Conservation (phyloP, 2,113 vertebrate species). For the Eurystomus gularis region DNA sequence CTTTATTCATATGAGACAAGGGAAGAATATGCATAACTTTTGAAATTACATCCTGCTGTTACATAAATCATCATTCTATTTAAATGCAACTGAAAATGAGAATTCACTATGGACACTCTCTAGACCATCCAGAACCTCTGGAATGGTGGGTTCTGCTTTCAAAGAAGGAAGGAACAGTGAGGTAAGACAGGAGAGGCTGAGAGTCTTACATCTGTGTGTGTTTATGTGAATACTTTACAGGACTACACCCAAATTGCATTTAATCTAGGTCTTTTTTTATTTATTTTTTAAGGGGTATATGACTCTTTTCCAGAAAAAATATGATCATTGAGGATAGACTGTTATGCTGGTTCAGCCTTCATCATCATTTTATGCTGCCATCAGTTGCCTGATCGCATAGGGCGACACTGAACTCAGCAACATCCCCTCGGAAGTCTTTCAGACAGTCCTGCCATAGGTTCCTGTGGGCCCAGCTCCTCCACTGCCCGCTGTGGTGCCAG, state of each 20-base stretch:
- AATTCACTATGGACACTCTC: background rate
- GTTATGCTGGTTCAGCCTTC: too few species aligned
- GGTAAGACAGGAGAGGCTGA: background rate
- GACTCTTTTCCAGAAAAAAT: background rate
- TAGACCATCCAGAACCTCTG: background rate
- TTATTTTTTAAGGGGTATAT: background rate
- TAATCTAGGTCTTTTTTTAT: background rate
- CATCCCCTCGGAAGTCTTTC: too few species aligned
- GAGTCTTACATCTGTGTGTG: background rate
- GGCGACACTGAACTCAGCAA: too few species aligned
- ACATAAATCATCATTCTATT: background rate
- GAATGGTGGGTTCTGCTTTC: background rate
- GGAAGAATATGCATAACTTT: background rate
- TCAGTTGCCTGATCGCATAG: too few species aligned
- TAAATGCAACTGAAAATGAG: background rate
- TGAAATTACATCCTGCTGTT: background rate
- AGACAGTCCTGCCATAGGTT: too few species aligned
- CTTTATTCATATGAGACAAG: background rate
- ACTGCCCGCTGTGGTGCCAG: too few species aligned
- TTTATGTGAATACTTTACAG: background rate
- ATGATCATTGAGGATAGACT: background rate
- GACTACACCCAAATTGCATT: background rate
- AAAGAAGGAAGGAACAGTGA: background rate
- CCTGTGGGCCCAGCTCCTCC: too few species aligned
- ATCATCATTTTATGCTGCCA: too few species aligned